Conservation (phyloP, 92 coral and sea anemone species). For the Muricea muricata region DNA sequence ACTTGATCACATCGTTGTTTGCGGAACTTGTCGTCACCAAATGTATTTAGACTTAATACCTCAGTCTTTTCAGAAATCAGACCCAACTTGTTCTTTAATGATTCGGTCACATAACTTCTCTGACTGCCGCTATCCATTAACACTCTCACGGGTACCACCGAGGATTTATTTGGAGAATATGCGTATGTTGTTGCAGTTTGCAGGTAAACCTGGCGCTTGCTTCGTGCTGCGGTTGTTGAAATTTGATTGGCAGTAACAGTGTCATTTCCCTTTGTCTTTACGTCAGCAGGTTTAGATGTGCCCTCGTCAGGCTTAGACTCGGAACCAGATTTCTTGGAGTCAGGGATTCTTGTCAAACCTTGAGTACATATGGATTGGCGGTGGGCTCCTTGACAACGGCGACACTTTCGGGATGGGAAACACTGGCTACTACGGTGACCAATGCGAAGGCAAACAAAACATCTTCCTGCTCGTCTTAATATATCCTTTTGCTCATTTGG, state of each 20-base stretch:
- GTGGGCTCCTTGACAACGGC: slow-evolving; percentile 36
- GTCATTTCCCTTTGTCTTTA: background rate
- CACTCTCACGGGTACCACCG: background rate
- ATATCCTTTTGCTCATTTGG: background rate
- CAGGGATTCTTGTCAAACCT: background rate
- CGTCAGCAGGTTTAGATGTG: background rate
- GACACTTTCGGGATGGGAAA: slow-evolving; percentile 5
- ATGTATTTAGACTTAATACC: slow-evolving; percentile 41
- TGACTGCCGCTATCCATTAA: background rate
- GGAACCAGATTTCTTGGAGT: background rate
- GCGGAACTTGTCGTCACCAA: slow-evolving; percentile 37
- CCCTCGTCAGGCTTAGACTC: background rate
- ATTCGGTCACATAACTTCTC: background rate
- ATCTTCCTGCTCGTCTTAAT: background rate
- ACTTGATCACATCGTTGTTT: slow-evolving; percentile 43
- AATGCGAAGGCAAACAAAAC: slow-evolving; percentile 11
- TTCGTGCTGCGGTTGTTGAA: background rate
- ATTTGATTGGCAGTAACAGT: background rate
- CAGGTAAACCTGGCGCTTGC: background rate
- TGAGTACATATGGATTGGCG: slow-evolving; percentile 35
- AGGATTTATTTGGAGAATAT: background rate
- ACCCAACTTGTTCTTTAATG: slow-evolving; percentile 18
- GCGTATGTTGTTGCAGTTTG: background rate
- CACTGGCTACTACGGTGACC: background rate
- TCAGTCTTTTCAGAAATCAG: slow-evolving; percentile 44